phyloP scores from a whole-genome alignment of 2,113 vertebrate species.

The Ranitomeya imitator region DNA sequence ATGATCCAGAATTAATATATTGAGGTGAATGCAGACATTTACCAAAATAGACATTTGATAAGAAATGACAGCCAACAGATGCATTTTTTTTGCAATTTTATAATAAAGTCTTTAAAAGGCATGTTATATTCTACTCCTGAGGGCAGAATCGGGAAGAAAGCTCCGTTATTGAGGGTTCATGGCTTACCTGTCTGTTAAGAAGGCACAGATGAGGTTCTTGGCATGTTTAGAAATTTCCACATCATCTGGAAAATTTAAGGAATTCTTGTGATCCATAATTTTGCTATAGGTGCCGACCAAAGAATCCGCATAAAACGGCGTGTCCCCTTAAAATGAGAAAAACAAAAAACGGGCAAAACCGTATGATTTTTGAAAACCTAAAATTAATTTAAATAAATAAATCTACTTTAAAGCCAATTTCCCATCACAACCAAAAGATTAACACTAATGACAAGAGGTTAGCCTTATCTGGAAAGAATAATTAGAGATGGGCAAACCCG shows the following conservation, averaged over 20 bases:
- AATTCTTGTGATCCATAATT: conserved; percentile 99
- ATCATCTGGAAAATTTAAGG: conserved; percentile 93
- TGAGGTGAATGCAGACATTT: too few relatives aligned
- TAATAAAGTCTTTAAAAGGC: not conserved
- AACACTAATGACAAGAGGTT: too few relatives aligned
- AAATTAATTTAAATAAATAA: not conserved
- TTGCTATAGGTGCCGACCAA: conserved; percentile 98
- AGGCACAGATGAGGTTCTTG: conserved; percentile 97
- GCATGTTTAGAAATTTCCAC: conserved; percentile 97
- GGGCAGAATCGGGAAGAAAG: not conserved
- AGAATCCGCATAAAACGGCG: conserved; percentile 97
- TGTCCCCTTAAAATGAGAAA: conserved; percentile 82
- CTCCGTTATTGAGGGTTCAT: not conserved
- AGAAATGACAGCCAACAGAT: too few relatives aligned
- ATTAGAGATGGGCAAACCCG: too few relatives aligned
- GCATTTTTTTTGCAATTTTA: not conserved
- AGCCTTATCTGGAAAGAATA: too few relatives aligned
- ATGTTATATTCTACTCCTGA: too few relatives aligned
- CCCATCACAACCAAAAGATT: not conserved
- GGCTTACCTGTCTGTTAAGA: conserved; percentile 93
- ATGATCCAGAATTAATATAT: too few relatives aligned
- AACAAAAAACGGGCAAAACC: not conserved
- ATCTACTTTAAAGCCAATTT: not conserved
- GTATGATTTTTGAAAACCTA: not conserved
- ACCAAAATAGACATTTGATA: too few relatives aligned